Base-by-base conservation (phyloP, 2,113 vertebrate species). In the Pogonocichla stellata region DNA sequence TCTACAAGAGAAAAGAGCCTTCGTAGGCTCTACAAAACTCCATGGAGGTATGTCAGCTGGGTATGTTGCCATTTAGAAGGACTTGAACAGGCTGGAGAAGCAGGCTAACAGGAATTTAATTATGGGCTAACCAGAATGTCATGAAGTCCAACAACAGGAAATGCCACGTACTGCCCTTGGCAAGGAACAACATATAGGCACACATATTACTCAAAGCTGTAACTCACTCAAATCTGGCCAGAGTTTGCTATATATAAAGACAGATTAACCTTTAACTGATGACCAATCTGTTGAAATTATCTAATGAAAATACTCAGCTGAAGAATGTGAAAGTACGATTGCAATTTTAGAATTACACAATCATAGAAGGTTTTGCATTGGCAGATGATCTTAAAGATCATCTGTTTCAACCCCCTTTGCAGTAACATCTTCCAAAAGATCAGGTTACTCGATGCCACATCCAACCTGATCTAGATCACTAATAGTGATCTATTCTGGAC, bases 371-470 rank as follows among this genome's bases (percentile, higher is more conserved):
- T 5, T 92, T 80, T 66, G 19, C 4, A 16, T 42, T 57, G 3
- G 7, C 67, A 61, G 13, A 10, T 10, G 3, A 51, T 8, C 2
- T 70, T 22, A 19, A n/a, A 54, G 17, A 47, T 22, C 3, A 33
- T 16, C 25, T 43, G 19, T 80, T 80, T 33, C 16, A 51, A 60
- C 7, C 2, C 19, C 8, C 16, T 60, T 45, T 74, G 13, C 61
- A 45, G 24, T 22, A 60, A 12, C 2, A n/a, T 25, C 9, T 67
- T 47, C 19, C 38, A 40, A 53, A 60, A 53, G 13, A 58, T 73
- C 14, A 17, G 33, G 15, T 45, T 58, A n/a, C 22, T 43, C 12
- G n/a, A 9, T 0, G 0, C 5, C 23, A 38, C 19, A 45, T 60
- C 13, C 38, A 67, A 2, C 13, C 23, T 53, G 19, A 62, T 15